A percentile compares a stretch with the other conserved stretches of the same genome.
phyloP scores from a whole-genome alignment of 2,113 vertebrate genomes.

The Hemiscyllium ocellatum region DNA sequence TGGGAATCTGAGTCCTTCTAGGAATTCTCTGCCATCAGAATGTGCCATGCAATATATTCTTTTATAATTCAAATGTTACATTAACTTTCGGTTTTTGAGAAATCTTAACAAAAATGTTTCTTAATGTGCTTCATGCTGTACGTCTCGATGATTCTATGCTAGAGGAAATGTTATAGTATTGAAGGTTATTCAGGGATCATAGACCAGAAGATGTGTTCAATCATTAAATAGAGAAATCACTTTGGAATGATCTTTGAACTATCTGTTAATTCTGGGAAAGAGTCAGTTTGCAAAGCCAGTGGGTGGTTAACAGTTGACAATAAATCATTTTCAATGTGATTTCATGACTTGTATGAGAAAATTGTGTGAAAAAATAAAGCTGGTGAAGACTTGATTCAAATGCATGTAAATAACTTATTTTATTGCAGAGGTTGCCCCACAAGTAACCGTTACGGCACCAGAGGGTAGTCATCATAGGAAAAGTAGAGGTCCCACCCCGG shows the following conservation, averaged over 20 bases:
- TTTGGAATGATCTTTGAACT: not conserved
- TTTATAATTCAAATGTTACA: not conserved
- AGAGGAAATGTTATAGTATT: not conserved
- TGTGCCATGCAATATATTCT: not conserved
- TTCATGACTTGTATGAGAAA: not conserved
- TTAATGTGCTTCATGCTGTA: not conserved
- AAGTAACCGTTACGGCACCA: slow-evolving; percentile 72
- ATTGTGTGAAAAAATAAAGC: not conserved
- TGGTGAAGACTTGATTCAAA: not conserved
- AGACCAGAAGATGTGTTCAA: not conserved
- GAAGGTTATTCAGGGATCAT: not conserved
- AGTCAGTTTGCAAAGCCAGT: not conserved
- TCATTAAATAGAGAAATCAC: not conserved
- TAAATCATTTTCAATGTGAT: not conserved
- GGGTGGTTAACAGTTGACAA: not conserved
- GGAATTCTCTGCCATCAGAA: not conserved
- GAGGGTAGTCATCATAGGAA: slow-evolving; percentile 86
- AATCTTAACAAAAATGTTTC: not conserved
- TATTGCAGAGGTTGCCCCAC: slow-evolving; percentile 79
- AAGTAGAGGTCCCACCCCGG: slow-evolving; percentile 88
- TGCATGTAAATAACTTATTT: slow-evolving; percentile 49
- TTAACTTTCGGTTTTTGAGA: not conserved
- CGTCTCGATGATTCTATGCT: no score
- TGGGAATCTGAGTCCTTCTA: not conserved
- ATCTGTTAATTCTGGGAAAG: not conserved